A percentile compares a stretch with the other conserved stretches of the same genome.
phyloP scores from a whole-genome alignment of 2,888 invertebrate species.

The Agriotes lineatus region DNA sequence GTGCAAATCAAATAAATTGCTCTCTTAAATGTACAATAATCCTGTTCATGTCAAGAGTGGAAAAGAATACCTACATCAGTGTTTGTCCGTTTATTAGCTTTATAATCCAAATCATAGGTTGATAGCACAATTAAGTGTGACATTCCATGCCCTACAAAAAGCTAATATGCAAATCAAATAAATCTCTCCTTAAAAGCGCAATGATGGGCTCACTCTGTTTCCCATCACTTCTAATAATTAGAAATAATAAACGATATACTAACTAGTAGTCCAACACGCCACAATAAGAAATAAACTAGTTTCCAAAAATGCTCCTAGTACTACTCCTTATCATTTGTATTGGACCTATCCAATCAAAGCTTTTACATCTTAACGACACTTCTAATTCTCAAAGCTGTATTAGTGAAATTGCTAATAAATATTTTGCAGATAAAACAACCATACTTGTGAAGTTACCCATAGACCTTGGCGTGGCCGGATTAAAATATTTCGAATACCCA shows the following conservation, averaged over 20 bases:
- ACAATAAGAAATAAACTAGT: neutral
- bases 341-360: neutral
- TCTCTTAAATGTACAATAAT: too few species aligned
- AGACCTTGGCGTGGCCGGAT: neutral
- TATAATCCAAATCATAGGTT: too few species aligned
- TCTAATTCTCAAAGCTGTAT: neutral
- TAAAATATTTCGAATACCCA: neutral
- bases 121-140: too few species aligned
- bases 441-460: neutral
- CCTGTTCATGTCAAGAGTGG: too few species aligned
- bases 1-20: too few species aligned
- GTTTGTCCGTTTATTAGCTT: too few species aligned
- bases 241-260: neutral
- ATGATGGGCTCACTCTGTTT: neutral
- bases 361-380: neutral
- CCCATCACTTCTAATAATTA: neutral
- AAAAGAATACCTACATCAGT: too few species aligned
- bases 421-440: conserved; percentile 17
- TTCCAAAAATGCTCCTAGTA: neutral
- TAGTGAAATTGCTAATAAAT: neutral
- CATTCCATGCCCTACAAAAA: too few species aligned
- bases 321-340: neutral
- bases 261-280: neutral
- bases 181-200: neutral
- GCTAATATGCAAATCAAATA: neutral